phyloP scores from a whole-genome alignment of 2,888 invertebrate genomes.

The Augiades crinisus region DNA sequence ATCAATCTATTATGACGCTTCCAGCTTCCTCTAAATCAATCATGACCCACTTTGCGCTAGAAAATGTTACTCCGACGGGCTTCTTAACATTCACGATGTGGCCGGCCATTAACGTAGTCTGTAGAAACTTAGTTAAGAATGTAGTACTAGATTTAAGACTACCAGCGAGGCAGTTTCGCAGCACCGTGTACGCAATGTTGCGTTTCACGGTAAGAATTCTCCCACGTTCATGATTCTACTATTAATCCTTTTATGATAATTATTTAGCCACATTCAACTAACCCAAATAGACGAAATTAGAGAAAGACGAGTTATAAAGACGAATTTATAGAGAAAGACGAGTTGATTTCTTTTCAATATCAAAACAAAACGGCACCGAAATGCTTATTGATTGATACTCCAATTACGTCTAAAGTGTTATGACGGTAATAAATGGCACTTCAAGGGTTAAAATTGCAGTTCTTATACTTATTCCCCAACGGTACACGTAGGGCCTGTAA shows the following conservation, averaged over 20 bases:
- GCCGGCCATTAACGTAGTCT: constrained; percentile 16
- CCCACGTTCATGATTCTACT: background rate
- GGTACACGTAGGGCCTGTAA: constrained; percentile 12
- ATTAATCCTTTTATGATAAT: background rate
- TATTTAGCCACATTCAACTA: background rate
- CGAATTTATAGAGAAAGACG: no score
- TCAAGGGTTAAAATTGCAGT: constrained; percentile 14
- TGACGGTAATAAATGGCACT: background rate
- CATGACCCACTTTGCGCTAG: constrained; percentile 16
- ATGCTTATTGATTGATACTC: background rate
- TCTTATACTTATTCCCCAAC: background rate
- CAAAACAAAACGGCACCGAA: background rate
- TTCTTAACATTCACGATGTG: constrained; percentile 22
- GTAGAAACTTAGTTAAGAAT: constrained; percentile 24
- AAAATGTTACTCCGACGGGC: constrained; percentile 10
- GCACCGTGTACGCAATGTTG: background rate
- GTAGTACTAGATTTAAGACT: constrained; percentile 23
- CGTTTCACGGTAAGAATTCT: constrained; percentile 3
- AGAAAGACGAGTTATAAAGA: no score
- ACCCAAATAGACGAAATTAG: background rate
- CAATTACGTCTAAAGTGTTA: background rate
- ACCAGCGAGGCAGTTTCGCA: background rate
- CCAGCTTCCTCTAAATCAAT: constrained; percentile 21
- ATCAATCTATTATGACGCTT: constrained; percentile 30
- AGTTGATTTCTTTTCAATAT: no score